Base-by-base conservation (phyloP, 2,888 invertebrate species). In the Lepetodrilus schrolli region DNA sequence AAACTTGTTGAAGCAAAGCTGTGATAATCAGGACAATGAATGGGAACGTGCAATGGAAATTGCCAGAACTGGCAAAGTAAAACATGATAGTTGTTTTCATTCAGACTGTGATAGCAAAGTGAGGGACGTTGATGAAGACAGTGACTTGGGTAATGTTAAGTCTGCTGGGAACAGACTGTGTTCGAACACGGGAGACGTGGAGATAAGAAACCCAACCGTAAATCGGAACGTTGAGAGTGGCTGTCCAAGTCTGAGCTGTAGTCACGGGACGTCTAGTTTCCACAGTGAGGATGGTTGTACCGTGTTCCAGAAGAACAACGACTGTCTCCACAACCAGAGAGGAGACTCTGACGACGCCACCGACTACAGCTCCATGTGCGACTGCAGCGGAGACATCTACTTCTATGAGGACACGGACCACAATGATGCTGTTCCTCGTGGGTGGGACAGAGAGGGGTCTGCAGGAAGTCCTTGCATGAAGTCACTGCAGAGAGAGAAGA, bases 341-440 rank as follows among this genome's bases (percentile, higher is more conserved):
- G 58, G 34, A 2, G 58, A 58, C 58, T 58, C 58, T 4, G 58
- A 58, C 21, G 68, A 36, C 20, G 34, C 38, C 3, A 70, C 49
- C 5, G 70, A 50, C 20, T 30, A 49, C 21, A 70, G 70, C 23
- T 70, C 70, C 5, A 50, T 70, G 34, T 70, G 50, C 21, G 48
- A 36, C 21, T 49, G 38, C 8, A 50, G 50, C 17, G 36, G 50
- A 8, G 70, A 70, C 4, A 37, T 70, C 34, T 70, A 49, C 37
- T 70, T 70, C 49, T 50, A 50, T 7, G 70, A 70, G 50, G 70
- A 50, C 37, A 70, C 26, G 5, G 50, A 70, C 49, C 49, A 38
- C 20, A 50, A 37, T 23, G 70, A 70, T 50, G 34, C 58, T 13
- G 36, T 70, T 36, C 70, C 70, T 3, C 50, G 49, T 10, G 50